A percentile compares a stretch with the other conserved stretches of the same genome.
Conservation (phyloP, 2,797 vertebrate genomes). For the Falco berigora region DNA sequence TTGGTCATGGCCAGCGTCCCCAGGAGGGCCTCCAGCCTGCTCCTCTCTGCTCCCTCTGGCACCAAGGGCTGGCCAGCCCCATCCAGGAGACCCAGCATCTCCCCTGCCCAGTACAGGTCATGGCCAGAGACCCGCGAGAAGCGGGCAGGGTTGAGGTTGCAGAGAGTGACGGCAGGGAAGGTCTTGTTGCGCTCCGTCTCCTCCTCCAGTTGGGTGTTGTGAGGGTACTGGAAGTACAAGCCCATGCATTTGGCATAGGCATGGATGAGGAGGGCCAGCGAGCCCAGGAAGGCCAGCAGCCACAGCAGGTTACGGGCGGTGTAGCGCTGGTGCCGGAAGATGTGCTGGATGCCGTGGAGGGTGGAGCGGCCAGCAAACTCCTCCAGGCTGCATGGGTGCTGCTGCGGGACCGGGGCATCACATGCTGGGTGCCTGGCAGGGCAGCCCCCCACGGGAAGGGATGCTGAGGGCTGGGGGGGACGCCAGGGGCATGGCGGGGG, state of each 20-base stretch:
- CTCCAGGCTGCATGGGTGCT: neutral
- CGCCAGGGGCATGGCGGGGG: neutral
- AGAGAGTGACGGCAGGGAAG: constrained; percentile 49
- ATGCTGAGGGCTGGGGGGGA: neutral
- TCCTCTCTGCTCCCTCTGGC: neutral
- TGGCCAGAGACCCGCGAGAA: constrained; percentile 25
- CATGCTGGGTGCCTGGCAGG: accelerated
- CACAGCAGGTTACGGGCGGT: constrained; percentile 22
- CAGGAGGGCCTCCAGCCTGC: neutral
- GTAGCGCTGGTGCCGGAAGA: neutral
- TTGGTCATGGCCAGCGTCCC: accelerated
- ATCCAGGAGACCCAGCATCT: constrained; percentile 52
- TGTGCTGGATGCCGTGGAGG: constrained; percentile 57
- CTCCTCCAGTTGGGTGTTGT: constrained; percentile 60
- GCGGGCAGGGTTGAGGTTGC: constrained; percentile 60
- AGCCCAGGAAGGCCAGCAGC: constrained; percentile 50
- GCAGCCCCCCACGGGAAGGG: neutral
- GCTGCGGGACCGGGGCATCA: neutral
- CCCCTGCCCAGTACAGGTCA: constrained; percentile 59
- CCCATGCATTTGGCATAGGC: neutral
- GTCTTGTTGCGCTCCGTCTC: neutral
- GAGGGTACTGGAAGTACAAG: constrained; percentile 61
- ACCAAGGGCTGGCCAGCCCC: neutral
- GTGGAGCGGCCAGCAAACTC: constrained; percentile 47
- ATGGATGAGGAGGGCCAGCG: constrained; percentile 14